Base-by-base conservation (phyloP, 2,113 vertebrate species). In the Labeo rohita region DNA sequence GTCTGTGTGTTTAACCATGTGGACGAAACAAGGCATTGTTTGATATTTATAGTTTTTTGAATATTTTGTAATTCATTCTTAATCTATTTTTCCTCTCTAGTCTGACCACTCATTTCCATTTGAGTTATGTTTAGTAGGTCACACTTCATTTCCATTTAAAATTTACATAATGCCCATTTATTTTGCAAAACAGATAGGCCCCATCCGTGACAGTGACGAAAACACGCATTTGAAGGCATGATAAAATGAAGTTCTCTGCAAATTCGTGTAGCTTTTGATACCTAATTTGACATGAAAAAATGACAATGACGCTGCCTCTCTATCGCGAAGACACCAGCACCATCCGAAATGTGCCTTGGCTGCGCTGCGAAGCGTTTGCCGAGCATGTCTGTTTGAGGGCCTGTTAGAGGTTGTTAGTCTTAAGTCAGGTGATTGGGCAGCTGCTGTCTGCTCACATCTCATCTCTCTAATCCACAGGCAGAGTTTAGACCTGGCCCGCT, bases 371-470 rank as follows among this genome's bases (percentile, higher is more conserved):
- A 56, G 52, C 9, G 8, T 66, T 66, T 68, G 16, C 47, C 2
- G 45, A 82, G 47, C 82, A 43, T 85, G 84, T 68, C 63, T 68
- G 74, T 85, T 79, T 39, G 59, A 66, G 75, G 18, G 59, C 59
- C 59, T 79, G 61, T 77, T 85, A 43, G 75, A 70, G 56, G 84
- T 66, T 66, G 76, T 85, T 85, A 68, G 74, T 70, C 45, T 79
- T 78, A 39, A 66, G 16, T 79, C 74, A 70, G 84, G 75, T 79
- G 61, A 85, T 70, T 68, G 84, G 84, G 74, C 84, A 79, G 84
- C 63, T 85, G 56, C 84, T 85, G 84, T 85, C 84, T 85, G 61
- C 63, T 85, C 18, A 39, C 63, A 85, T 85, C 84, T 66, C 18
- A 52, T 79, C 82, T 84, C 50, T 74, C 8, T 84, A 73, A 73